Conservation (phyloP, 2,113 vertebrate species). For the Oryzias celebensis region DNA sequence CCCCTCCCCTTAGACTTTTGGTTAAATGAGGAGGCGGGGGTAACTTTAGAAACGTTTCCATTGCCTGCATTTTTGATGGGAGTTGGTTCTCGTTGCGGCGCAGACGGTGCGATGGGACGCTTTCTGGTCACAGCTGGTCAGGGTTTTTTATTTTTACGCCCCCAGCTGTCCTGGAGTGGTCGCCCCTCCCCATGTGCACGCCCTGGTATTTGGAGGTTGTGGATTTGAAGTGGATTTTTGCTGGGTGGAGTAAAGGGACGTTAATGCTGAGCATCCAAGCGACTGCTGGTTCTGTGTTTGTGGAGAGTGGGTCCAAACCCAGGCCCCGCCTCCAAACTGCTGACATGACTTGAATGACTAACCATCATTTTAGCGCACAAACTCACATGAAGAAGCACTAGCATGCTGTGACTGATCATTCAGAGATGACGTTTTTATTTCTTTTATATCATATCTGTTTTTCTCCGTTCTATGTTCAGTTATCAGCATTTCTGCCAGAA, state of each 20-base stretch:
- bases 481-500: no score
- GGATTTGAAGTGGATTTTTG: slow-evolving; percentile 37
- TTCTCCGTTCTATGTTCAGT: no score
- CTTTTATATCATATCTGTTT: no score
- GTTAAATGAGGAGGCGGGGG: slow-evolving; percentile 23
- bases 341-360: slow-evolving; percentile 44
- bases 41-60: slow-evolving; percentile 43
- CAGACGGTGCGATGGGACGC: slow-evolving; percentile 35
- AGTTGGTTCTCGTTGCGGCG: slow-evolving; percentile 28
- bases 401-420: slow-evolving; percentile 15
- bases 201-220: slow-evolving; percentile 44
- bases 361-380: background rate
- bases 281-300: slow-evolving; percentile 15
- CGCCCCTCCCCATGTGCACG: slow-evolving; percentile 7
- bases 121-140: slow-evolving; percentile 69
- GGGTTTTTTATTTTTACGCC: slow-evolving; percentile 77
- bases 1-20: slow-evolving; percentile 18
- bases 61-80: slow-evolving; percentile 61
- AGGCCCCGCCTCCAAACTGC: background rate
- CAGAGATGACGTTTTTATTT: background rate
- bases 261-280: slow-evolving; percentile 20
- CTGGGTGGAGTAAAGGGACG: slow-evolving; percentile 18
- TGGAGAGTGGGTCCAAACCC: slow-evolving; percentile 33
- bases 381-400: background rate
- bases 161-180: slow-evolving; percentile 74